Base-by-base conservation (phyloP, 2,888 invertebrate genomes). In the Bombylius major region DNA sequence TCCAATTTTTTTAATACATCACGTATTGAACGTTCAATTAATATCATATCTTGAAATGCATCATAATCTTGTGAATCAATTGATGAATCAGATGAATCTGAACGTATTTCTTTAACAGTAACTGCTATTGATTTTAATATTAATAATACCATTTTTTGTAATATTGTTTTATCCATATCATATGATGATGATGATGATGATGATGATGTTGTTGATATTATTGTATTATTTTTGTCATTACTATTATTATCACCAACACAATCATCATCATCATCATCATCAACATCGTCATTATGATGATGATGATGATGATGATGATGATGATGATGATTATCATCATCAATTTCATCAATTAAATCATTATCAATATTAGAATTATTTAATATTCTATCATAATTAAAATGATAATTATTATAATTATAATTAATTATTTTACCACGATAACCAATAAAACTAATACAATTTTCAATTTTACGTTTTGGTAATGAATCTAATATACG, bases 81-180 rank as follows among this genome's bases (percentile, higher is more conserved):
- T 1, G 90, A 90, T 44, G 88, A 88, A 67, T 89, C 90, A 9
- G 87, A 86, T 23, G 89, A 89, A 70, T 91, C 91, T 59, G 88
- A 89, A 54, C 90, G 78, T 64, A 91, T 90, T 72, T 92, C 92
- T 69, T 92, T 91, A 0, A 92, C 89, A 0, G 89, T 91, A 0
- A 92, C 88, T 0, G 92, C 92, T 44, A 92, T 87, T 34, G 90
- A 89, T 75, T 93, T 93, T 5, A 93, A 74, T 53, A 92, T 88
- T 58, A 93, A 74, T n/a, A 93, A 73, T 4, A 89, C 87, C 78
- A 91, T 86, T 74, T 90, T 87, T 67, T 92, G 91, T 47, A 93
- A 73, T 68, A 92, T 79, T 4, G 89, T 86, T 68, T 84, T 84
- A 65, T 89, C 88, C 58, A 86, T 74, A 66, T 72, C 70, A 23